phyloP scores from a whole-genome alignment of 2,888 invertebrate genomes.

The Coelinius sp. region DNA sequence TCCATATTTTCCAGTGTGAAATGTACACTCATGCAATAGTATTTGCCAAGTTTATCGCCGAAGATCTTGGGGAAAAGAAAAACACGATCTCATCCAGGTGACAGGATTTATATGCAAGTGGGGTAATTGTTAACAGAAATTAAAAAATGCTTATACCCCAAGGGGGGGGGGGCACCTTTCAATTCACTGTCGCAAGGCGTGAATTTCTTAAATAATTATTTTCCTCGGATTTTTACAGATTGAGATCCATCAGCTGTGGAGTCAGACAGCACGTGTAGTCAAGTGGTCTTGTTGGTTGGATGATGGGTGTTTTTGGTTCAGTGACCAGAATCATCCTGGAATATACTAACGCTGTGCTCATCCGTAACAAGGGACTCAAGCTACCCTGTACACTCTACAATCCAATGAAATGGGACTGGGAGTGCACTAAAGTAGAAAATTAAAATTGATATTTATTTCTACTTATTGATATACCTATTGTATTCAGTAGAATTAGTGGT shows the following conservation, averaged over 20 bases:
- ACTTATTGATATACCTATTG: not conserved
- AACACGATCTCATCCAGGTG: not conserved
- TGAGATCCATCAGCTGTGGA: not conserved
- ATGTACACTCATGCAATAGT: slow-evolving; percentile 1
- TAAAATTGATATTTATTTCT: not conserved
- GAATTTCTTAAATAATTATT: not conserved
- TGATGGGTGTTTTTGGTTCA: slow-evolving; percentile 31
- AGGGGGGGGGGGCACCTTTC: not conserved
- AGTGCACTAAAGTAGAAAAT: slow-evolving; percentile 36
- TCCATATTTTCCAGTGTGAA: not conserved
- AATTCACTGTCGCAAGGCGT: slow-evolving; percentile 17
- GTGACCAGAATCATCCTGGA: slow-evolving; percentile 29
- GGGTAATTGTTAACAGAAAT: slow-evolving; percentile 3
- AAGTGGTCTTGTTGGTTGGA: slow-evolving; percentile 42
- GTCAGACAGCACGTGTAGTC: slow-evolving; percentile 21
- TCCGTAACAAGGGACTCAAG: slow-evolving; percentile 25
- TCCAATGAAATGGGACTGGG: slow-evolving; percentile 39
- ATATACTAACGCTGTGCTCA: slow-evolving; percentile 41
- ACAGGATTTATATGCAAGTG: slow-evolving; percentile 1
- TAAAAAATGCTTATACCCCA: slow-evolving; percentile 19
- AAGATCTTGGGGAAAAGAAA: not conserved
- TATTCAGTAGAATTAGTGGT: not conserved
- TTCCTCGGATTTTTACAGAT: not conserved
- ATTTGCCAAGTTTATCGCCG: not conserved
- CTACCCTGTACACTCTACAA: slow-evolving; percentile 52